phyloP scores from a whole-genome alignment of 2,888 invertebrate genomes.

The Laspeyria flexula region DNA sequence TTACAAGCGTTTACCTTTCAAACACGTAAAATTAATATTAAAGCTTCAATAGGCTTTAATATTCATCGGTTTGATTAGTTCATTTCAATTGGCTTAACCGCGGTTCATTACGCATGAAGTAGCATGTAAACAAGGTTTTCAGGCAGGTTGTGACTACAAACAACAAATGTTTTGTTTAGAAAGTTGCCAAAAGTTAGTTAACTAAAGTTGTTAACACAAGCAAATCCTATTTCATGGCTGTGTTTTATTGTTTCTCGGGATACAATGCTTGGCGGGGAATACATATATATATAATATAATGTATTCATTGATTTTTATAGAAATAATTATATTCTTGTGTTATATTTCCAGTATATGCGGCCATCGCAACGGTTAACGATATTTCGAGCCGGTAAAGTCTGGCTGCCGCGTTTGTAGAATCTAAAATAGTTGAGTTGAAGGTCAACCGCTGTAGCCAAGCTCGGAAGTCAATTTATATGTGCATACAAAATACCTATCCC shows the following conservation, averaged over 20 bases:
- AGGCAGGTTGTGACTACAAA: not conserved
- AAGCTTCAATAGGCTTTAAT: no score
- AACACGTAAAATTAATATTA: no score
- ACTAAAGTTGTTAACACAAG: slow-evolving; percentile 22
- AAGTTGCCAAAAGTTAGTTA: slow-evolving; percentile 15
- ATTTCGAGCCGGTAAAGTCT: slow-evolving; percentile 12
- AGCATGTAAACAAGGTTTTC: not conserved
- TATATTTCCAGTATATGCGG: not conserved
- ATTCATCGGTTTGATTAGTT: no score
- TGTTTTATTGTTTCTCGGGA: slow-evolving; percentile 6
- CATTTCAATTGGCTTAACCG: not conserved
- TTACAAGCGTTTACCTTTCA: no score
- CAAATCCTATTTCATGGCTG: slow-evolving; percentile 12
- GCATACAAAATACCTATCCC: slow-evolving; percentile 45
- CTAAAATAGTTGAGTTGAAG: slow-evolving; percentile 57
- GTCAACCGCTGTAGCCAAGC: slow-evolving; percentile 33
- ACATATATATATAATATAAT: not conserved
- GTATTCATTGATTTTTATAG: not conserved
- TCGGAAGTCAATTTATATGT: slow-evolving; percentile 47
- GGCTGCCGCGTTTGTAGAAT: slow-evolving; percentile 27
- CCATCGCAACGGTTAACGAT: slow-evolving; percentile 7
- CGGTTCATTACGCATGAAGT: not conserved
- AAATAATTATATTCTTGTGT: no score
- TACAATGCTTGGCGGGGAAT: not conserved
- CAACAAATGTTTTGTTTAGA: slow-evolving; percentile 15